These are phyloP conservation scores for Andinoacara biseriatus DNA, from an alignment of 2,113 vertebrate genomes.

Conservation along the genomic window DNA sequence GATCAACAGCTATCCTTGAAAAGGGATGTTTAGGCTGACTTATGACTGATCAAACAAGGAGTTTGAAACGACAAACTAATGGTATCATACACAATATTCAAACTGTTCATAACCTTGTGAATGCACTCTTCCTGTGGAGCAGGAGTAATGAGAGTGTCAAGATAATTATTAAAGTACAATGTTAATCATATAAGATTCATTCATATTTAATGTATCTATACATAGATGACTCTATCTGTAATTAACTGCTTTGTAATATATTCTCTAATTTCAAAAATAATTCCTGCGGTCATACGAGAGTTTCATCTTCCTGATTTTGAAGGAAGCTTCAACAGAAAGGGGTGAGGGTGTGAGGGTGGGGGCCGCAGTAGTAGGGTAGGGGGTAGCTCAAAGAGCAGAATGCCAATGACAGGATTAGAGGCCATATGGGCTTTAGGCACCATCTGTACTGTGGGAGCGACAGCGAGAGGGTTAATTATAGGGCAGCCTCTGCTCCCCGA, in stretches of 20 bases:
- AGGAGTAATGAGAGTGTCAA: neutral
- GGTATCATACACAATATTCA: neutral
- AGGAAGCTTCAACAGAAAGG: slow-evolving; percentile 54
- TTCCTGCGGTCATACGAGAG: neutral
- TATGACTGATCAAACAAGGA: slow-evolving; percentile 7
- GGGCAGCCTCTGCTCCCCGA: slow-evolving; percentile 78
- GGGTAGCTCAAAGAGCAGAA: slow-evolving; percentile 76
- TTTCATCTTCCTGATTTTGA: slow-evolving; percentile 46
- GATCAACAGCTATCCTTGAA: slow-evolving; percentile 55
- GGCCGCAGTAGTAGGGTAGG: slow-evolving; percentile 61
- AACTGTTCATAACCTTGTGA: neutral
- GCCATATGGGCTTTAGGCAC: slow-evolving; percentile 85
- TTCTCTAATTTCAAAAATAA: neutral
- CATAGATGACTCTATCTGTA: neutral
- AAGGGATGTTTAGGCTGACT: slow-evolving; percentile 26
- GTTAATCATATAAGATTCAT: neutral
- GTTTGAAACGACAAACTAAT: neutral
- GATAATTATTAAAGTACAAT: neutral
- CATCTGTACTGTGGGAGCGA: slow-evolving; percentile 84
- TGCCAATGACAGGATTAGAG: slow-evolving; percentile 86
- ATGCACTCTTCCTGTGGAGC: neutral
- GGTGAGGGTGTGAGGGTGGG: slow-evolving; percentile 41
- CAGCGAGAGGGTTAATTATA: slow-evolving; percentile 86
- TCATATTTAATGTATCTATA: neutral
- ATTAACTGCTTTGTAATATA: neutral